Evolutionary conservation across 2,113 vertebrate species (phyloP).

Genomic region (Lonchura striata): DNA sequence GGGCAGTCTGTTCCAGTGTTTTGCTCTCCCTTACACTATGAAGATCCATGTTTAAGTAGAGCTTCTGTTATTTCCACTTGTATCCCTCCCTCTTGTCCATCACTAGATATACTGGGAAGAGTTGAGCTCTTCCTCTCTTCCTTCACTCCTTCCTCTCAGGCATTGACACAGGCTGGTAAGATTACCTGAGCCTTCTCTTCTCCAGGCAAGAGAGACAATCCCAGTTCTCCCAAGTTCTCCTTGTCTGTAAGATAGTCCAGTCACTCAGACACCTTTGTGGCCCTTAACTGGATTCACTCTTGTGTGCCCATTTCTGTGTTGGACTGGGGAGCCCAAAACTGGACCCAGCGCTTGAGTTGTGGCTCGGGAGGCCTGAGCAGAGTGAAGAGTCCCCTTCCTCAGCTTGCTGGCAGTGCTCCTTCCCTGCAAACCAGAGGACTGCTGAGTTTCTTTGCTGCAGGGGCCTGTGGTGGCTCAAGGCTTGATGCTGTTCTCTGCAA

Average conservation of each 20-base stretch:
- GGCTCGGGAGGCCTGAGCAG: neutral
- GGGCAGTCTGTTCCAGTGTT: neutral
- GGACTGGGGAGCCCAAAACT: neutral
- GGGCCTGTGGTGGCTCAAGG: accelerated
- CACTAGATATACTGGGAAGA: neutral
- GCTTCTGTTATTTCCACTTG: neutral
- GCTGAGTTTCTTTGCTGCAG: neutral
- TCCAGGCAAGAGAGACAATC: neutral
- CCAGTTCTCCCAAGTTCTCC: neutral
- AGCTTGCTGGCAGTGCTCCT: neutral
- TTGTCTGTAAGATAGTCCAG: neutral
- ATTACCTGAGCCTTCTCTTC: neutral
- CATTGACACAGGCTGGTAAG: neutral
- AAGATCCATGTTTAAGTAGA: neutral
- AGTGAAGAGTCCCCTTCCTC: neutral
- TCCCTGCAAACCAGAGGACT: neutral
- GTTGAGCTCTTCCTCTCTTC: neutral
- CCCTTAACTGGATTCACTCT: neutral
- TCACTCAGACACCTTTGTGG: neutral
- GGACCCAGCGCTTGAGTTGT: neutral
- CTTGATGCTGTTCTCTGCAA: neutral
- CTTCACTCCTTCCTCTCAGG: neutral
- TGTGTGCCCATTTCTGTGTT: neutral
- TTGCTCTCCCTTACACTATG: neutral
- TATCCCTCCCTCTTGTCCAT: neutral